Conservation (phyloP, 2,888 invertebrate species). For the Bombylius discolor region DNA sequence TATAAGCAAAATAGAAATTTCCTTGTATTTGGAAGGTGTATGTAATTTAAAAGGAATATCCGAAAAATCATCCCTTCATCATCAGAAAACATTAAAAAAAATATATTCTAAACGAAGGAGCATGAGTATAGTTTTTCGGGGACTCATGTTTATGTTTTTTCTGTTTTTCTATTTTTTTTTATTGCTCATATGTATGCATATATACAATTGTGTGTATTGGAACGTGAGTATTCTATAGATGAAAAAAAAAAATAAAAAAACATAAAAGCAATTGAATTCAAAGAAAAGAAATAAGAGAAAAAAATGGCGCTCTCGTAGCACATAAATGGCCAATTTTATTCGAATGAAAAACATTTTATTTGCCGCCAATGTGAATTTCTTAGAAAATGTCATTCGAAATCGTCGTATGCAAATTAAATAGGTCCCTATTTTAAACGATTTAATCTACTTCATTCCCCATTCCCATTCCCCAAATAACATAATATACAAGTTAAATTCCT, state of each 20-base stretch:
- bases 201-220: too few species aligned
- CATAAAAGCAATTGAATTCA: background rate
- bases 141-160: too few species aligned
- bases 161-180: too few species aligned
- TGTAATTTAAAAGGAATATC: slow-evolving; percentile 2
- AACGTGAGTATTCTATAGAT: too few species aligned
- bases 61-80: slow-evolving; percentile 2
- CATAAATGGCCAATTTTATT: slow-evolving; percentile 14
- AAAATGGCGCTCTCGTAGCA: slow-evolving; percentile 12
- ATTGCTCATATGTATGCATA: too few species aligned
- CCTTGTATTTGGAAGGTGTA: background rate
- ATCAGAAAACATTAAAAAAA: background rate
- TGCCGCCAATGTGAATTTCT: slow-evolving; percentile 14
- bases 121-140: too few species aligned
- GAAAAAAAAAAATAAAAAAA: too few species aligned
- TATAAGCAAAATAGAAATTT: background rate
- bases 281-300: background rate
- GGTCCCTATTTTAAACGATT: slow-evolving; percentile 14
- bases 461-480: slow-evolving; percentile 4
- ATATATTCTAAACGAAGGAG: too few species aligned
- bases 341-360: slow-evolving; percentile 15
- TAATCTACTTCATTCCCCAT: slow-evolving; percentile 7
- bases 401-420: slow-evolving; percentile 16
- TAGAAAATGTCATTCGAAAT: slow-evolving; percentile 7
- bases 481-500: background rate